Evolutionary conservation across 2,888 invertebrate genomes (phyloP).

Genomic region (Palloptera scutellata): DNA sequence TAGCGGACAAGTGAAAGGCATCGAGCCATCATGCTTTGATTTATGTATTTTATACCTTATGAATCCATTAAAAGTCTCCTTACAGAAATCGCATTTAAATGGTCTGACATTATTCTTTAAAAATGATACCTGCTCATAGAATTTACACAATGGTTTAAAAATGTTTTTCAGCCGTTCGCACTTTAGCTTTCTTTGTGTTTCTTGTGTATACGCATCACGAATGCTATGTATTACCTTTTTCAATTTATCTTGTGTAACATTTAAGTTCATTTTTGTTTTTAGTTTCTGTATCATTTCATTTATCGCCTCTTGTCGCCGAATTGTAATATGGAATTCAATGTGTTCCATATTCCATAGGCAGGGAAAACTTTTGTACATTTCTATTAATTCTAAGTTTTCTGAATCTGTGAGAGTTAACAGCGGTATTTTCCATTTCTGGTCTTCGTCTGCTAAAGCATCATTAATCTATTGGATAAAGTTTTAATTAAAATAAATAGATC

Average conservation of each 20-base stretch:
- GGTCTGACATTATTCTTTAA: conserved; percentile 51
- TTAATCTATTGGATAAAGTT: too few relatives aligned
- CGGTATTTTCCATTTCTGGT: conserved; percentile 4
- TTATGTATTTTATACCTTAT: conserved; percentile 34
- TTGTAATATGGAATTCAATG: too few relatives aligned
- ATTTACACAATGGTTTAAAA: conserved; percentile 44
- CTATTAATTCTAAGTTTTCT: conserved; percentile 30
- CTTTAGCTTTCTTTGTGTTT: conserved; percentile 37
- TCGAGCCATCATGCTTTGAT: conserved; percentile 40
- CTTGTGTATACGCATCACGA: conserved; percentile 39
- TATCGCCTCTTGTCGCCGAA: conserved; percentile 3
- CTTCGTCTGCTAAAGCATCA: too few relatives aligned
- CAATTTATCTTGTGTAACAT: conserved; percentile 40
- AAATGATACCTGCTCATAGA: conserved; percentile 44
- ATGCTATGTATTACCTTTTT: conserved; percentile 43
- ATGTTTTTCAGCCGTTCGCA: conserved; percentile 44
- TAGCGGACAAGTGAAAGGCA: conserved; percentile 41
- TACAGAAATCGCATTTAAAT: conserved; percentile 48
- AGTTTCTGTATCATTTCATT: conserved; percentile 33
- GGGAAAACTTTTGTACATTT: too few relatives aligned
- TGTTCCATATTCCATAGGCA: too few relatives aligned
- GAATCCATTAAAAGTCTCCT: conserved; percentile 23
- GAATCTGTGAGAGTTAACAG: conserved; percentile 10
- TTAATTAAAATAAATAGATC: too few relatives aligned
- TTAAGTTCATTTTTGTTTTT: conserved; percentile 33